These are phyloP conservation scores for Graptemys geographica DNA, from an alignment of 2,797 vertebrate species.

Conservation along the genomic window DNA sequence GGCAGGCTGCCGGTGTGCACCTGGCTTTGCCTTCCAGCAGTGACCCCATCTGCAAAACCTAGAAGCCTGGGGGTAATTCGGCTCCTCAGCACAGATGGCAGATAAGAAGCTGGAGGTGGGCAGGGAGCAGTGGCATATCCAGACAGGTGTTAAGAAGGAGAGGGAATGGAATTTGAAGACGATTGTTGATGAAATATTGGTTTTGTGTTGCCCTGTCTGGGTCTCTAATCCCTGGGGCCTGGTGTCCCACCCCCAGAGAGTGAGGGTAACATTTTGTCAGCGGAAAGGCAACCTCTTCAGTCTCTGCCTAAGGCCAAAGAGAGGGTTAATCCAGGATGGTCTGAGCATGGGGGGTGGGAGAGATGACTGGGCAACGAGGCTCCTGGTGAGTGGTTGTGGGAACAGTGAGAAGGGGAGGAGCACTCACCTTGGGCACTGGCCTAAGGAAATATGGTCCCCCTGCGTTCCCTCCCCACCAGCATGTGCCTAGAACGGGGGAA, in stretches of 20 bases:
- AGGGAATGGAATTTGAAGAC: background rate
- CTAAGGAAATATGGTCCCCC: background rate
- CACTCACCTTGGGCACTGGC: background rate
- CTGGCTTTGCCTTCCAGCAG: background rate
- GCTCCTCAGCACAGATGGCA: background rate
- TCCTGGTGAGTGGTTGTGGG: background rate
- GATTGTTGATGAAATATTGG: background rate
- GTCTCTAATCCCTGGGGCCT: background rate
- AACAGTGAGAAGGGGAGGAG: background rate
- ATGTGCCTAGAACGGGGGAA: background rate
- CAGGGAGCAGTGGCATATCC: background rate
- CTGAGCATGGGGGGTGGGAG: no score
- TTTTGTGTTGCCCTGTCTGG: background rate
- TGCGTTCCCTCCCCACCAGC: background rate
- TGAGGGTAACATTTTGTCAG: background rate
- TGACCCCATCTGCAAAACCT: background rate
- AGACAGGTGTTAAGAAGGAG: background rate
- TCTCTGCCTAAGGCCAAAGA: background rate
- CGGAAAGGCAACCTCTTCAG: background rate
- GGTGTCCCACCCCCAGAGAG: background rate
- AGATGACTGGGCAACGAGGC: no score
- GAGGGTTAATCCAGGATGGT: background rate
- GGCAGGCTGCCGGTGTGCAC: background rate
- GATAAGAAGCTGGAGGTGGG: background rate
- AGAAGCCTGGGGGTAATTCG: background rate